These are phyloP conservation scores for Meta bourneti DNA, from an alignment of 2,888 invertebrate genomes.

Conservation along the genomic window DNA sequence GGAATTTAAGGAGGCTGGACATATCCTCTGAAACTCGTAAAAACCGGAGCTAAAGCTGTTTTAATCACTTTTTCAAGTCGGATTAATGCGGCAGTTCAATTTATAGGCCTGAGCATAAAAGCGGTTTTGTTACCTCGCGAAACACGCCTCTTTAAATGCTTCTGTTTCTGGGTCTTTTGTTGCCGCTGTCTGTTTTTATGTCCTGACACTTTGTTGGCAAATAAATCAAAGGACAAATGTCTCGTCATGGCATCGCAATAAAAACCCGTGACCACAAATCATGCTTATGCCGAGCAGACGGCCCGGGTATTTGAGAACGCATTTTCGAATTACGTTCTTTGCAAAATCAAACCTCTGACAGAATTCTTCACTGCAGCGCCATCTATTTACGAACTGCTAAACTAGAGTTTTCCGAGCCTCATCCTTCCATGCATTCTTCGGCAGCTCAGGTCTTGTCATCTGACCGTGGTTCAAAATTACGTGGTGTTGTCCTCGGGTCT, in stretches of 20 bases:
- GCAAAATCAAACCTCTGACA: neutral
- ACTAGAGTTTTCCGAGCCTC: too few relatives aligned
- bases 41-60: constrained; percentile 42
- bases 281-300: constrained; percentile 8
- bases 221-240: constrained; percentile 68
- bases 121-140: constrained; percentile 10
- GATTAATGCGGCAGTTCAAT: constrained; percentile 57
- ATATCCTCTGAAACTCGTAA: constrained; percentile 16
- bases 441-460: too few relatives aligned
- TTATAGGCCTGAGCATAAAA: constrained; percentile 52
- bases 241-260: constrained; percentile 40
- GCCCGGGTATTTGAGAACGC: constrained; percentile 16
- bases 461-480: too few relatives aligned
- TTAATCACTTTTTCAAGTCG: constrained; percentile 51
- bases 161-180: constrained; percentile 48
- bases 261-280: constrained; percentile 51
- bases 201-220: constrained; percentile 38
- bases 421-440: too few relatives aligned
- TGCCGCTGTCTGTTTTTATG: constrained; percentile 56
- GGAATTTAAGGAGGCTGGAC: constrained; percentile 22
- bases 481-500: too few relatives aligned
- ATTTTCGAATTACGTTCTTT: neutral
- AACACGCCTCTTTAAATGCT: constrained; percentile 57
- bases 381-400: constrained; percentile 21
- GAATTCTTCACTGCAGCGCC: constrained; percentile 9